Base-by-base conservation (phyloP, 2,113 vertebrate species). In the Macroglossus sobrinus region DNA sequence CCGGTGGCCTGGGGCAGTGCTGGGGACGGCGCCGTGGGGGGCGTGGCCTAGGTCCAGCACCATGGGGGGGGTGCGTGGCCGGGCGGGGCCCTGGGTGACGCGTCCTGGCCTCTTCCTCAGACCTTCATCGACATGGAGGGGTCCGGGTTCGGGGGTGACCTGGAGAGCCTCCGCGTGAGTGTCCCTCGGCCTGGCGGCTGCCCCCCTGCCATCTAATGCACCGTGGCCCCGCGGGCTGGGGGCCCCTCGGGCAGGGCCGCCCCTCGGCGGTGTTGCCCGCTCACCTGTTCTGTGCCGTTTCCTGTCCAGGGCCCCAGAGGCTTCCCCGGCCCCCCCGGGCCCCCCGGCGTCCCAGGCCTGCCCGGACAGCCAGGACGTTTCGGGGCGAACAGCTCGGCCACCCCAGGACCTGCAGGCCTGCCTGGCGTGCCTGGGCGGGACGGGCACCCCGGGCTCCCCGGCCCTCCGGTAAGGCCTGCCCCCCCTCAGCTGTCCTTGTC, bases 101-200 rank as follows among this genome's bases (percentile, higher is more conserved):
- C 0, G 6, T 26, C 21, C 38, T 45, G 2, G 15, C 93, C 97
- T 75, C 95, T 8, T 12, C 63, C 71, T 22, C 94, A 99, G 99
- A 99, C 99, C 3, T 99, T 99, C 98, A 98, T 99, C 1, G 99
- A 99, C 98, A 99, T 99, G 99, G 99, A 99, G 96, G 99, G 99
- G 10, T 99, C 99, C 0, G 99, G 99, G 38, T 99, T 99, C 0
- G 96, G 96, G 0, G 76, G 99, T 0, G 99, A 99, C 97, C 61
- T 98, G 97, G 99, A 99, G 53, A 98, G 84, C 80, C 10, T 99
- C 43, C 98, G 98, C 97, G 99, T 99, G 98, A 98, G 99, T 97
- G 85, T 47, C 4, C 35, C 10, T 21, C 0, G 3, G 33, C 18
- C 1, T 0, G 3, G 1, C 18, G 66, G 53, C 33, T 0, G 0